Evolutionary conservation across 2,797 vertebrate species (phyloP).

Genomic region (Acipenser ruthenus): DNA sequence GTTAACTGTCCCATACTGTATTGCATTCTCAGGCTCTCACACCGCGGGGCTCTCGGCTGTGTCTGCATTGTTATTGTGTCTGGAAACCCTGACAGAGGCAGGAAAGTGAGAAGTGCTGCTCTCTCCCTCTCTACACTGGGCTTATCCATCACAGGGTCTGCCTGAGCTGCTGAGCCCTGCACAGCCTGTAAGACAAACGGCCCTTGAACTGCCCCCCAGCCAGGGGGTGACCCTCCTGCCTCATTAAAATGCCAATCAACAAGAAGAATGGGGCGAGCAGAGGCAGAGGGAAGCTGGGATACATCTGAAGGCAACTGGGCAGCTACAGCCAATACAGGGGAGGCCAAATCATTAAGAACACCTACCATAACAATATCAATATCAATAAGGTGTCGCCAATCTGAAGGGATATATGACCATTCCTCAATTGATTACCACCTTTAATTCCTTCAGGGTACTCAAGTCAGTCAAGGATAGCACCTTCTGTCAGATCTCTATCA

Average conservation of each 20-base stretch:
- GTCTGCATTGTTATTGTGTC: conserved; percentile 16
- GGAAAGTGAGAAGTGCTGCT: neutral
- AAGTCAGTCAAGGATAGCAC: too few species aligned
- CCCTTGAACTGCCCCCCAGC: conserved; percentile 80
- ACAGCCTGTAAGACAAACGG: conserved; percentile 79
- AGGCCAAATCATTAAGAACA: too few species aligned
- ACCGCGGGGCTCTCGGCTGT: conserved; percentile 20
- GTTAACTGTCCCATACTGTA: conserved; percentile 17
- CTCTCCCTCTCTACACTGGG: conserved; percentile 24
- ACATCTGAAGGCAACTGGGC: conserved; percentile 6
- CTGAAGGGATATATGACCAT: too few species aligned
- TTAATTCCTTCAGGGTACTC: too few species aligned
- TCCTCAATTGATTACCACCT: too few species aligned
- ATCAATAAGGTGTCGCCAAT: too few species aligned
- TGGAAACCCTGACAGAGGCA: conserved; percentile 4
- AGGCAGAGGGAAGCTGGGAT: conserved; percentile 34
- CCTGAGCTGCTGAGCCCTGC: conserved; percentile 53
- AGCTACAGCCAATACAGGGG: conserved; percentile 6
- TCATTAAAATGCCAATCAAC: conserved; percentile 91
- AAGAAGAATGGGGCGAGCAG: conserved; percentile 77
- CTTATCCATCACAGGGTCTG: conserved; percentile 80
- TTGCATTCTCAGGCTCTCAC: conserved; percentile 39
- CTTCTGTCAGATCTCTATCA: too few species aligned
- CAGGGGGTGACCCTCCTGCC: conserved; percentile 75
- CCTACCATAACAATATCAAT: too few species aligned